Percentiles rank a stretch among this genome's conserved stretches.
These are phyloP conservation scores for Vanessa tameamea DNA, from an alignment of 1,140 invertebrate species.

Conservation along the genomic window DNA sequence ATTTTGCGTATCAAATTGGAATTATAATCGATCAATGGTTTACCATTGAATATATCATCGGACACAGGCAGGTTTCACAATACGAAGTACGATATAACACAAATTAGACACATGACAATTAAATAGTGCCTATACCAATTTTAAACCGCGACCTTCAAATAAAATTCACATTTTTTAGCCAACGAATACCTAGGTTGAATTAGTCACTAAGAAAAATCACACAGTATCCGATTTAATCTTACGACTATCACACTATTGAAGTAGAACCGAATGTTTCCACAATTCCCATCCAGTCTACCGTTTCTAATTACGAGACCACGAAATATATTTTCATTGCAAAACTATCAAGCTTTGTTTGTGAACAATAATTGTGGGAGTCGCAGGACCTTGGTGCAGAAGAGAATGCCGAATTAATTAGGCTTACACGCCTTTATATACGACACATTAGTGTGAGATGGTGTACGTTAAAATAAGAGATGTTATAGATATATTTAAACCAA, in stretches of 20 bases:
- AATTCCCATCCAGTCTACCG: constrained; percentile 9
- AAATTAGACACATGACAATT: too few relatives aligned
- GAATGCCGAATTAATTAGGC: constrained; percentile 51
- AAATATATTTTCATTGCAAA: constrained; percentile 30
- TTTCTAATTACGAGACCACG: constrained; percentile 27
- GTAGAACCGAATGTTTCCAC: neutral
- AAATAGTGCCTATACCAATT: too few relatives aligned
- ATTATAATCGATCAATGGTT: too few relatives aligned
- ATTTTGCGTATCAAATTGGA: too few relatives aligned
- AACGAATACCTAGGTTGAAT: neutral
- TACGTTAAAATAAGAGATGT: too few relatives aligned
- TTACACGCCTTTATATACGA: constrained; percentile 22
- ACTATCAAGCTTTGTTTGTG: constrained; percentile 15
- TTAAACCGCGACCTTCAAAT: too few relatives aligned
- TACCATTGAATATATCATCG: too few relatives aligned
- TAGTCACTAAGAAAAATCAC: neutral
- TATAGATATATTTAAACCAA: too few relatives aligned
- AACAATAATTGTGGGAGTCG: constrained; percentile 46
- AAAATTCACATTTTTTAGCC: too few relatives aligned
- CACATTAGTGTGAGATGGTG: too few relatives aligned
- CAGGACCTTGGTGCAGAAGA: constrained; percentile 45
- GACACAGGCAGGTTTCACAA: too few relatives aligned
- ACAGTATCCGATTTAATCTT: neutral
- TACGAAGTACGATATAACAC: too few relatives aligned
- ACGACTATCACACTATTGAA: neutral